Base-by-base conservation (phyloP, 2,888 invertebrate species). In the Plebejus argus region DNA sequence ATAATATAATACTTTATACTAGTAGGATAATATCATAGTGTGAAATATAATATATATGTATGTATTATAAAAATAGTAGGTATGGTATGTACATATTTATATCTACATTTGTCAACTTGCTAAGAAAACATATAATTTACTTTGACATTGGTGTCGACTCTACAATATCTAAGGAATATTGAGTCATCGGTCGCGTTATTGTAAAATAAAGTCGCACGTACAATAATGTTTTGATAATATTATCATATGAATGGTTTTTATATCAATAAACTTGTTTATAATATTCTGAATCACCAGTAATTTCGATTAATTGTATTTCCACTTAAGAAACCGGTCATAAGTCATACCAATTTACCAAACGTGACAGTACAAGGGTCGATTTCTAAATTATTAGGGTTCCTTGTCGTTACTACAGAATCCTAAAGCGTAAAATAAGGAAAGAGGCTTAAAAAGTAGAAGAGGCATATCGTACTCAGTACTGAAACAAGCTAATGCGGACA, bases 191-290 rank as follows among this genome's bases (percentile, higher is more conserved):
- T 61, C 58, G 58, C 20, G 58, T 23, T 61, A 23, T 12, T 61
- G 61, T 61, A 61, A 61, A 61, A 61, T 12, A 61, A 20, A 23
- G 4, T 61, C 61, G 20, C 23, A 23, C 61, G 61, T 23, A 23
- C 61, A 20, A 23, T 20, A 10, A 23, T 61, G 20, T 61, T 61
- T 61, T 61, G 23, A 61, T 23, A 23, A 61, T 61, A 23, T 61
- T 23, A 61, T 61, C 61, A 61, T 61, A 61, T 61, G 23, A 61
- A 61, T 23, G 23, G 56, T 58, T 61, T 61, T 61, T 61, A 23
- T 61, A 23, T 23, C 61, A 61, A 61, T 61, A 61, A 61, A 61
- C 12, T 61, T 61, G 23, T 61, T 61, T 23, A 61, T 61, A 61
- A 61, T 58, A 58, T 61, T 61, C 61, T 61, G 61, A 61, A 61